phyloP scores from a whole-genome alignment of 2,113 vertebrate genomes.

The Budorcas taxicolor region DNA sequence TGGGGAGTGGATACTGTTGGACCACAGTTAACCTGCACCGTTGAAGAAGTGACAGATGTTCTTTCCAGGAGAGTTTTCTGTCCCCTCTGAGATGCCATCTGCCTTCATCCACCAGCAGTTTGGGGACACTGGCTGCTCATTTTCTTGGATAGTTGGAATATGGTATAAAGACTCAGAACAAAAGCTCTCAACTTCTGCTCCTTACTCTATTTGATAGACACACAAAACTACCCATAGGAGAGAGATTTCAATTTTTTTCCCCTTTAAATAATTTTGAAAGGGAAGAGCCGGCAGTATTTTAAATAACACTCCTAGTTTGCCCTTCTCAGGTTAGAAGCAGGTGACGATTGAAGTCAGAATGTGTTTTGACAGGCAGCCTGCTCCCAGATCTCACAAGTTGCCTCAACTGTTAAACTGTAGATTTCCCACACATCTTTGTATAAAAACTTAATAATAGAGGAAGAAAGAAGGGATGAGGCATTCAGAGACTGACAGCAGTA shows the following conservation, averaged over 20 bases:
- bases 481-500: neutral
- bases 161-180: constrained; percentile 23
- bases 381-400: constrained; percentile 56
- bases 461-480: constrained; percentile 49
- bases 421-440: constrained; percentile 71
- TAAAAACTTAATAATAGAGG: constrained; percentile 67
- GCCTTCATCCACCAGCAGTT: constrained; percentile 68
- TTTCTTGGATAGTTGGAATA: neutral
- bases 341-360: constrained; percentile 64
- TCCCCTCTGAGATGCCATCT: constrained; percentile 61
- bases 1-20: constrained; percentile 1
- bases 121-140: constrained; percentile 33
- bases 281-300: neutral
- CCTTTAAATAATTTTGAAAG: neutral
- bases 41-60: constrained; percentile 45
- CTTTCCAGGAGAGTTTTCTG: constrained; percentile 51
- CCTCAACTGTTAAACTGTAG: constrained; percentile 60
- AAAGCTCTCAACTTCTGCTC: neutral
- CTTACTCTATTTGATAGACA: neutral
- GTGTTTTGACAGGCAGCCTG: constrained; percentile 79
- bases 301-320: neutral
- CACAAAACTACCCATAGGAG: neutral
- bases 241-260: neutral
- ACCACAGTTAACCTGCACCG: neutral
- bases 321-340: constrained; percentile 52